phyloP scores from a whole-genome alignment of 2,113 vertebrate species.

The Macaca mulatta region DNA sequence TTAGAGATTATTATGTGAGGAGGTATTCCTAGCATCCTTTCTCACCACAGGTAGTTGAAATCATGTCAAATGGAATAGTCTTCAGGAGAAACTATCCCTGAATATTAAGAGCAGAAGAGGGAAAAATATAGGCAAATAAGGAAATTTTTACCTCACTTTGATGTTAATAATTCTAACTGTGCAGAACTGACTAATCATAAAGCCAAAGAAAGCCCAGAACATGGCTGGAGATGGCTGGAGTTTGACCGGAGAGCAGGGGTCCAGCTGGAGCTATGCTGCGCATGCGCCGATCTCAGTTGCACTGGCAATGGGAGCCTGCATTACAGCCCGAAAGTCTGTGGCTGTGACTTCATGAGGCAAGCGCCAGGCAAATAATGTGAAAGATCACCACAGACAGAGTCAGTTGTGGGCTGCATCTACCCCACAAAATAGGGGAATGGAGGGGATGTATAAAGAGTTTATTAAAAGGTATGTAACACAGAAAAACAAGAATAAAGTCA shows the following conservation, averaged over 20 bases:
- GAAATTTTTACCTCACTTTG: background rate
- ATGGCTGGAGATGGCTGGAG: background rate
- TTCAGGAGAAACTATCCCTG: background rate
- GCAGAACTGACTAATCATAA: background rate
- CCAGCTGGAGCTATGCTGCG: background rate
- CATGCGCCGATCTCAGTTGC: background rate
- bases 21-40: background rate
- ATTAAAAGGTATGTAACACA: background rate
- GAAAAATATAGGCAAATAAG: background rate
- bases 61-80: background rate
- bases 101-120: background rate
- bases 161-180: background rate
- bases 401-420: fast-evolving
- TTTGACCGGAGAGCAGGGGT: background rate
- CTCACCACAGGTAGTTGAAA: background rate
- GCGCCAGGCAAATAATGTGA: background rate
- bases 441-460: background rate
- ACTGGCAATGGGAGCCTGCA: background rate
- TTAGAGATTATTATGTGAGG: background rate
- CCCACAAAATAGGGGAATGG: fast-evolving
- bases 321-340: background rate
- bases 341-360: background rate
- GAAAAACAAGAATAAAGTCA: background rate
- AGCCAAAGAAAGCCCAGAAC: background rate
- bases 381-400: background rate